These are phyloP conservation scores for Meloidogyne exigua DNA, from an alignment of 1,140 invertebrate species.

Conservation along the genomic window DNA sequence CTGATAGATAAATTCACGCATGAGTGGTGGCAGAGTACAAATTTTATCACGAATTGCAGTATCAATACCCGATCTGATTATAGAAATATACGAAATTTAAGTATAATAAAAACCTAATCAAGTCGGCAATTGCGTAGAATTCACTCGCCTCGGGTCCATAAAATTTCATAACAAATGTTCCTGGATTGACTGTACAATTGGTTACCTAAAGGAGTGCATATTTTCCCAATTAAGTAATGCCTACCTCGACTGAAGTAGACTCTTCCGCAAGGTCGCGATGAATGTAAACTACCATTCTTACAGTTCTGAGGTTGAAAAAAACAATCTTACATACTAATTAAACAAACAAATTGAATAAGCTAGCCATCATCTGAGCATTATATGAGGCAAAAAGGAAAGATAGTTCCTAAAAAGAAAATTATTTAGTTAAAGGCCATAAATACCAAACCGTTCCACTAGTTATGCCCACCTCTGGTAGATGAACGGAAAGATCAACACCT, in stretches of 20 bases:
- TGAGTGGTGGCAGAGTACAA: constrained; percentile 45
- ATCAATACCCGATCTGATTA: constrained; percentile 35
- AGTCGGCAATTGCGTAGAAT: constrained; percentile 45
- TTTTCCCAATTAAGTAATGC: not conserved
- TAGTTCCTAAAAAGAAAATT: constrained; percentile 17
- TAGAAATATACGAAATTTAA: not conserved
- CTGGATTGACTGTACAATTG: constrained; percentile 47
- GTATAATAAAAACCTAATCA: constrained; percentile 28
- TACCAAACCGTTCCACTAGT: constrained; percentile 22
- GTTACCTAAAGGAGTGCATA: constrained; percentile 32
- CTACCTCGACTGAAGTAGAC: constrained; percentile 40
- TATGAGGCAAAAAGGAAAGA: constrained; percentile 48
- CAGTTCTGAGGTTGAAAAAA: constrained; percentile 7
- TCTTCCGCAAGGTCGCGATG: constrained; percentile 36
- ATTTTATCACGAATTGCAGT: constrained; percentile 50
- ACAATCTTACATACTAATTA: not conserved
- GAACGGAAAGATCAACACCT: constrained; percentile 48
- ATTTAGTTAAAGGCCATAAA: not conserved
- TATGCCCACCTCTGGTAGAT: constrained; percentile 37
- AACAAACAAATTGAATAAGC: constrained; percentile 32
- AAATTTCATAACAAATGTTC: constrained; percentile 40
- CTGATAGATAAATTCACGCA: constrained; percentile 45
- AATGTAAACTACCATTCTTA: constrained; percentile 45
- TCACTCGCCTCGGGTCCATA: constrained; percentile 44
- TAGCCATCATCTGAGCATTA: constrained; percentile 40